These are phyloP conservation scores for Linnaemya vulpina DNA, from an alignment of 2,888 invertebrate species.

Conservation along the genomic window DNA sequence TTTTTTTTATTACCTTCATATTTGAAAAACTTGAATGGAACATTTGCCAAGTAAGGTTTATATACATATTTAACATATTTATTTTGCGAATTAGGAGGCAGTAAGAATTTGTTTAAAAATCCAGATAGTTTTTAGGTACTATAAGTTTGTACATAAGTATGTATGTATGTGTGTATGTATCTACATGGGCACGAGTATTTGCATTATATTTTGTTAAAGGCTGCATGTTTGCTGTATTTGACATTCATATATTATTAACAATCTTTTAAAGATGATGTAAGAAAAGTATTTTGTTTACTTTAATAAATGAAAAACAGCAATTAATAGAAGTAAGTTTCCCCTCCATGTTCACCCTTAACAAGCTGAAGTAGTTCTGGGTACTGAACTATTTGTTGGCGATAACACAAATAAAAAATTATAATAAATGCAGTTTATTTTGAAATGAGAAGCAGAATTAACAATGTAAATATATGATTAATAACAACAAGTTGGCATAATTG, in stretches of 20 bases:
- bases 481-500: slow-evolving; percentile 8
- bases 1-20: too few relatives aligned
- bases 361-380: neutral
- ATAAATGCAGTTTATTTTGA: neutral
- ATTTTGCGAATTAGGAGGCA: too few relatives aligned
- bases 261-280: neutral
- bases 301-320: neutral
- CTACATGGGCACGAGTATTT: neutral
- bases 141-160: too few relatives aligned
- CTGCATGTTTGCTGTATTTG: neutral
- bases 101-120: too few relatives aligned
- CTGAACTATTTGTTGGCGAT: neutral
- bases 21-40: too few relatives aligned
- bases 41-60: too few relatives aligned
- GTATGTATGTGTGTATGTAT: too few relatives aligned
- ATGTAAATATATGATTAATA: neutral
- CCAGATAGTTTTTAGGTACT: neutral
- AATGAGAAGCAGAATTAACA: neutral
- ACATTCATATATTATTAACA: slow-evolving; percentile 1
- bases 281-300: neutral
- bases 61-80: too few relatives aligned
- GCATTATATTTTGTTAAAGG: neutral
- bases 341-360: neutral
- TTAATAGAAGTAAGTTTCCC: neutral
- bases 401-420: neutral